Base-by-base conservation (phyloP, 53 echinoderm and acorn worm genomes). In the Arbacia lixula region DNA sequence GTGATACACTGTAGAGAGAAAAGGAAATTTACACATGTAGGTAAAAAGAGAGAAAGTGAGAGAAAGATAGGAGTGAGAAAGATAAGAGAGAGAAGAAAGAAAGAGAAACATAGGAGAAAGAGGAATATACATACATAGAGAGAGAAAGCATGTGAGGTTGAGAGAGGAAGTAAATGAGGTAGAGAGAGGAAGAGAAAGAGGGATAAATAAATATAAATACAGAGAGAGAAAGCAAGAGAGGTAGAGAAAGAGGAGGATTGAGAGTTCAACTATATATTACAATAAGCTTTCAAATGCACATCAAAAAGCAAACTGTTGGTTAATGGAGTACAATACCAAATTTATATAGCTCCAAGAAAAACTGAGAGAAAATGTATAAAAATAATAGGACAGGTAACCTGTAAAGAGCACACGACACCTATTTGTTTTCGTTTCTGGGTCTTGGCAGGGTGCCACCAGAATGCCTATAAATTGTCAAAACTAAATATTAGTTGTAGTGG, bases 401-500 rank as follows among this genome's bases (percentile, higher is more conserved):
- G 9, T 31, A 53, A 74, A 74, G 32, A 33, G 74, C 51, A 53
- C 53, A 74, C 51, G 53, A 73, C 51, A 74, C 74, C 74, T 74
- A 53, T 74, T 74, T 74, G 33, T 74, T 74, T 69, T 43, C 12
- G 43, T 69, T 69, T 69, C 26, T 28, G 40, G 40, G 27, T 5
- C 25, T 29, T 69, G 69, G 69, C 69, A 69, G 11, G 69, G 69
- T 42, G 69, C 69, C 69, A 69, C 69, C 69, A 69, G 4, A 36
- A 69, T n/a, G 14, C 10, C 40, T 42, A 69, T 36, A 69, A 42
- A 69, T 43, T 69, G 69, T 69, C 40, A 69, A 69, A 69, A 69
- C 43, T 69, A 69, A 69, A 69, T 69, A 69, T 69, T 69, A 28
- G 69, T 69, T 69, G 69, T 69, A 26, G n/a, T 69, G 42, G 69